A percentile compares a stretch with the other conserved stretches of the same genome.
Conservation (phyloP, 2,888 invertebrate genomes). For the Acanthosepion esculentum region DNA sequence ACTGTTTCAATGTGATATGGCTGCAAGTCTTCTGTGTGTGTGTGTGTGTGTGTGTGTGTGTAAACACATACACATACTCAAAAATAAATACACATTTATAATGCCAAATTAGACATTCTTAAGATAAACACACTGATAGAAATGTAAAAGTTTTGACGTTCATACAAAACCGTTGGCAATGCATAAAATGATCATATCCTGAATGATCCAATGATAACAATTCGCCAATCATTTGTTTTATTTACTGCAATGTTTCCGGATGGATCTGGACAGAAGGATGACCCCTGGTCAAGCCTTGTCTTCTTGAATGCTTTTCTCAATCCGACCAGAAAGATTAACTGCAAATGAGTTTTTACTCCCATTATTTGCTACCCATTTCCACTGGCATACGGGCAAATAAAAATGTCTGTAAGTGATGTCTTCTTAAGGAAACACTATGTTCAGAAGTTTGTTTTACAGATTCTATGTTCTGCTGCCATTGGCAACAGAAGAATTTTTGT, state of each 20-base stretch:
- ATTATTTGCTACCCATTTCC: background rate
- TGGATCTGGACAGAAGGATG: conserved; percentile 11
- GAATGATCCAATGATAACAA: conserved; percentile 23
- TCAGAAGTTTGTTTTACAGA: background rate
- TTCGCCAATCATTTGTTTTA: background rate
- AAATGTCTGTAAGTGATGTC: background rate
- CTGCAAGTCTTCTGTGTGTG: no score
- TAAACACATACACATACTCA: background rate
- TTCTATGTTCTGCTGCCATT: no score
- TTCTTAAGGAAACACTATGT: background rate
- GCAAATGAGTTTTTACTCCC: conserved; percentile 1
- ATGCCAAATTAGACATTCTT: background rate
- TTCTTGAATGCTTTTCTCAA: conserved; percentile 9
- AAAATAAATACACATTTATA: background rate
- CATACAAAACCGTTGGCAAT: background rate
- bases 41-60: background rate
- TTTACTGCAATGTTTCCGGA: conserved; percentile 23
- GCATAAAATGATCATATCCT: background rate
- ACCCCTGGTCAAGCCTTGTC: conserved; percentile 2
- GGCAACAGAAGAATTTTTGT: no score
- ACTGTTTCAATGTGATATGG: no score
- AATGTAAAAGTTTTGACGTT: background rate
- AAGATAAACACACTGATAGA: background rate
- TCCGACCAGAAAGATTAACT: conserved; percentile 33
- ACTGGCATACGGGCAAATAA: background rate